Conservation (phyloP, 2,888 invertebrate genomes). For the Leptinotarsa juncta region DNA sequence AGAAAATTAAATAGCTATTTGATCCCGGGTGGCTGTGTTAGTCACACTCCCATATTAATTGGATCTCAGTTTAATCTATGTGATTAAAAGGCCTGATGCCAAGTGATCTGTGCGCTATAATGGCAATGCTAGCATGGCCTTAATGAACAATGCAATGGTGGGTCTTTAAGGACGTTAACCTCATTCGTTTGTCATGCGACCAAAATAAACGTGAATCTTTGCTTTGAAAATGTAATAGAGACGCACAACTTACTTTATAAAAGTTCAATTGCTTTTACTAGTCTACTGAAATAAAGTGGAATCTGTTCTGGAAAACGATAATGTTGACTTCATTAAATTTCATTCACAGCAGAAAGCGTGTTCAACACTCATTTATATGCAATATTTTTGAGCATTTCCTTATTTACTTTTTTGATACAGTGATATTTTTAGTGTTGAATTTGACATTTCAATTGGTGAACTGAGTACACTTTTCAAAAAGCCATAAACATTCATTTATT, state of each 20-base stretch:
- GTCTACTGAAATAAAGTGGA: background rate
- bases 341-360: background rate
- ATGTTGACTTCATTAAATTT: background rate
- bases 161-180: constrained; percentile 15
- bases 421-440: no score
- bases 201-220: constrained; percentile 16
- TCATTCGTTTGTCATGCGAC: constrained; percentile 13
- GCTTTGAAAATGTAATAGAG: background rate
- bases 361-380: no score
- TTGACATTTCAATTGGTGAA: no score
- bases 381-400: background rate
- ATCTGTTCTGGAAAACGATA: background rate
- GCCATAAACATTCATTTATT: no score
- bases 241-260: background rate
- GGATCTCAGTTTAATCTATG: constrained; percentile 20
- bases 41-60: constrained; percentile 20
- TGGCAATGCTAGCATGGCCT: constrained; percentile 4
- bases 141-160: constrained; percentile 14
- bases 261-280: background rate
- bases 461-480: no score
- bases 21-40: constrained; percentile 10
- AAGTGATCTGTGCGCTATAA: constrained; percentile 24
- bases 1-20: constrained; percentile 20
- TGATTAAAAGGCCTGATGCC: constrained; percentile 22
- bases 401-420: no score